Evolutionary conservation across 2,888 invertebrate species (phyloP), one percentile per base, ranked within the genome.

Genomic region (Exocentrus adspersus): DNA sequence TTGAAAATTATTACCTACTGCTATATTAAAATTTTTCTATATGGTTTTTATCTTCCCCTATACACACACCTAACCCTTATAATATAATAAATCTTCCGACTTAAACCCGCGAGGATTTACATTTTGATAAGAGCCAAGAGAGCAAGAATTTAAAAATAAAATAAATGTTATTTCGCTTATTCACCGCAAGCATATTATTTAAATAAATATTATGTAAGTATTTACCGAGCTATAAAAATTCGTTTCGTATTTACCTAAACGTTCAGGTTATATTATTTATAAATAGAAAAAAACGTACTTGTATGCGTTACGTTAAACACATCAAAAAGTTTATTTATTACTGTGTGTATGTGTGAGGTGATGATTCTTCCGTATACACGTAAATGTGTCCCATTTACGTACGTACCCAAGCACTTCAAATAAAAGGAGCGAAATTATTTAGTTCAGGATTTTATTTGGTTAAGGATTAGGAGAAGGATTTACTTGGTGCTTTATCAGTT

Each of bases 111-210:
- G 28, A 57, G 59, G 52, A 59, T 71, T 68, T 69, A 66, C 62
- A 65, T 65, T 64, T 54, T 63, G 68, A 68, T 68, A 68, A 66
- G 62, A 60, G 32, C 32, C 53, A n/a, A n/a, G n/a, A n/a, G n/a
- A 62, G 53, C 63, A 67, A 67, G 68, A 65, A 65, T 69, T 69
- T 65, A 68, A 64, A 64, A 65, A 67, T 69, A 64, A 64, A 65
- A 67, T 65, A 70, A 70, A 72, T 72, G 70, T 72, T 72, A 72
- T 72, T 72, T 62, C 63, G 67, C 67, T 69, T 72, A 60, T 62
- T 63, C 60, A 45, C 48, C 43, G n/a, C 58, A 69, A 64, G 69
- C n/a, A n/a, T 63, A 69, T 62, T 68, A 58, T 61, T 61, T 67
- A 67, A 66, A 69, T 65, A 69, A 72, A 72, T 69, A 70, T 68